These are phyloP conservation scores for Cephus spinipes DNA, from an alignment of 2,888 invertebrate genomes.

Conservation along the genomic window DNA sequence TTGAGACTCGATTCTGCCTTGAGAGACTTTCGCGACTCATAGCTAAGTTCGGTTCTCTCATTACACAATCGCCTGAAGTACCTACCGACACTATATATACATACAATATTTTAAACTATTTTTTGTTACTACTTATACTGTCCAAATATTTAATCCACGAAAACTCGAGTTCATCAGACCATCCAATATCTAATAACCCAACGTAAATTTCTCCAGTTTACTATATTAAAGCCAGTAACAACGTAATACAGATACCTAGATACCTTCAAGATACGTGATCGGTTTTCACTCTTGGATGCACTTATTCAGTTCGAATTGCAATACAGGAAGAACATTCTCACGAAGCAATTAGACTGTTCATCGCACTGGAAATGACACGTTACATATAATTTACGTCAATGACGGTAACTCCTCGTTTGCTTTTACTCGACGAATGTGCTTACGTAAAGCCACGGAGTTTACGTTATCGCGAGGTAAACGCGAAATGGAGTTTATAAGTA, in stretches of 20 bases:
- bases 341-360: not conserved
- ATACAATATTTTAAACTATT: not conserved
- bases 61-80: not conserved
- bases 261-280: not conserved
- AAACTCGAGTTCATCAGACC: not conserved
- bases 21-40: not conserved
- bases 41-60: not conserved
- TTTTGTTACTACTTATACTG: not conserved
- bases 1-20: slow-evolving; percentile 15
- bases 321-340: not conserved
- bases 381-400: not conserved
- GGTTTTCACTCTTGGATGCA: not conserved
- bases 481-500: slow-evolving; percentile 29
- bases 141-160: not conserved
- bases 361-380: not conserved
- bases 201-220: not conserved
- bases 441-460: not conserved
- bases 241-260: not conserved
- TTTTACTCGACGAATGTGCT: not conserved
- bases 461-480: slow-evolving; percentile 1
- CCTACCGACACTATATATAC: too few relatives aligned
- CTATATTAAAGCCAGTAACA: not conserved
- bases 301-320: not conserved
- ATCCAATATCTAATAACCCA: not conserved
- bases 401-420: not conserved